Conservation (phyloP, 2,888 invertebrate species). For the Carcina quercana region DNA sequence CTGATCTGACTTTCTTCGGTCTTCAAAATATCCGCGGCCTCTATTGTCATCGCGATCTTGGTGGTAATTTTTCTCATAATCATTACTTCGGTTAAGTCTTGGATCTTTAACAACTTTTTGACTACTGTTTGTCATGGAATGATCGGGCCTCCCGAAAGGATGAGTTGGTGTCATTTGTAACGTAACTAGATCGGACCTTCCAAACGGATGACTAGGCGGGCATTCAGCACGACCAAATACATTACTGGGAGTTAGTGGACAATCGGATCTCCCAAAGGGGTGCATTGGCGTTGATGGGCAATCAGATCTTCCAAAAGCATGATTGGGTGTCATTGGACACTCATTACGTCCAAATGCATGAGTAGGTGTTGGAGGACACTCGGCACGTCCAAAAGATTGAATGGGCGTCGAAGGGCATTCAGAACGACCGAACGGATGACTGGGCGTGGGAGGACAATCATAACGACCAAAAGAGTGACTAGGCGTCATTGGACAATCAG, state of each 20-base stretch:
- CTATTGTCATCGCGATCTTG: conserved; percentile 20
- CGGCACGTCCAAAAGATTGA: conserved; percentile 37
- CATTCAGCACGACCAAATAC: conserved; percentile 26
- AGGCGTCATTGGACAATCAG: conserved; percentile 27
- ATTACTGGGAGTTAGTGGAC: conserved; percentile 19
- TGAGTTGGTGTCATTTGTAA: conserved; percentile 26
- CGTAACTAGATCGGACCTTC: conserved; percentile 24
- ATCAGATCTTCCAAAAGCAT: conserved; percentile 37
- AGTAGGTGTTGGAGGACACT: conserved; percentile 30
- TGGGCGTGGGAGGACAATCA: conserved; percentile 34
- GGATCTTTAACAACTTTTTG: conserved; percentile 51
- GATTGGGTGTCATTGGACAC: conserved; percentile 37
- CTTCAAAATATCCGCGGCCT: too few species aligned
- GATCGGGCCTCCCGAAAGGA: conserved; percentile 25
- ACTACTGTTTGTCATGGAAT: conserved; percentile 27
- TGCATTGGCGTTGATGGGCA: conserved; percentile 27
- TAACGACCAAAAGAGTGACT: conserved; percentile 30
- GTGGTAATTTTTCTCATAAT: conserved; percentile 29
- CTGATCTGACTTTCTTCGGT: too few species aligned
- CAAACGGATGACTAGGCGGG: conserved; percentile 27
- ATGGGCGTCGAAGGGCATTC: conserved; percentile 37
- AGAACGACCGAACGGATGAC: conserved; percentile 31
- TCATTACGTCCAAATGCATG: conserved; percentile 39
- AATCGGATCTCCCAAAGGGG: conserved; percentile 27
- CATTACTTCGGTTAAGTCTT: conserved; percentile 34